phyloP scores from a whole-genome alignment of 2,113 vertebrate species.

The Trichomycterus rosablanca region DNA sequence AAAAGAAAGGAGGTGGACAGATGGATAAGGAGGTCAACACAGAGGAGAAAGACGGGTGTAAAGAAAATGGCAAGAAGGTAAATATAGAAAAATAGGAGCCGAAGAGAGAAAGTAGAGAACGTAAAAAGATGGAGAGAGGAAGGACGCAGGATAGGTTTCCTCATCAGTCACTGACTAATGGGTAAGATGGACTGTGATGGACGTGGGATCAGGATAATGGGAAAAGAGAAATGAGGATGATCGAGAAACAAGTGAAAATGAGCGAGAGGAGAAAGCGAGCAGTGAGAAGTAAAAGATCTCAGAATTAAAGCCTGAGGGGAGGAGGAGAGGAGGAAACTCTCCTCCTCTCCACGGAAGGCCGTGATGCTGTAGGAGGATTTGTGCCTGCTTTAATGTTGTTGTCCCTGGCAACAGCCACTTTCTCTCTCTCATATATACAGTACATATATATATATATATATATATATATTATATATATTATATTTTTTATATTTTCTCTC shows the following conservation, averaged over 20 bases:
- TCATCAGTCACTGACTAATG: slow-evolving; percentile 18
- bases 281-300: slow-evolving; percentile 26
- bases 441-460: too few relatives aligned
- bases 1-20: too few relatives aligned
- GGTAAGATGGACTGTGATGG: not conserved
- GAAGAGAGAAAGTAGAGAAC: not conserved
- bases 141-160: too few relatives aligned
- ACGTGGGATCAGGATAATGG: not conserved
- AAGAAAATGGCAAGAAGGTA: too few relatives aligned
- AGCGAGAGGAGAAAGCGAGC: not conserved
- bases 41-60: too few relatives aligned
- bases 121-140: too few relatives aligned
- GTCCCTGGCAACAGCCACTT: slow-evolving; percentile 46
- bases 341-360: too few relatives aligned
- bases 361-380: slow-evolving; percentile 44
- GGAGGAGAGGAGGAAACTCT: slow-evolving; percentile 34
- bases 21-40: too few relatives aligned
- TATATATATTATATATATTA: too few relatives aligned
- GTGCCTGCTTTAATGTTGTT: slow-evolving; percentile 37
- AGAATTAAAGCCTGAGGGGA: slow-evolving; percentile 33
- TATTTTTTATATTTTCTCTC: too few relatives aligned
- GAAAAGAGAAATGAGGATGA: not conserved
- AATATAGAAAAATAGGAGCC: not conserved
- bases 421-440: slow-evolving; percentile 26
- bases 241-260: not conserved